These are phyloP conservation scores for Dicentrarchus labrax DNA, from an alignment of 2,113 vertebrate genomes.

Conservation along the genomic window DNA sequence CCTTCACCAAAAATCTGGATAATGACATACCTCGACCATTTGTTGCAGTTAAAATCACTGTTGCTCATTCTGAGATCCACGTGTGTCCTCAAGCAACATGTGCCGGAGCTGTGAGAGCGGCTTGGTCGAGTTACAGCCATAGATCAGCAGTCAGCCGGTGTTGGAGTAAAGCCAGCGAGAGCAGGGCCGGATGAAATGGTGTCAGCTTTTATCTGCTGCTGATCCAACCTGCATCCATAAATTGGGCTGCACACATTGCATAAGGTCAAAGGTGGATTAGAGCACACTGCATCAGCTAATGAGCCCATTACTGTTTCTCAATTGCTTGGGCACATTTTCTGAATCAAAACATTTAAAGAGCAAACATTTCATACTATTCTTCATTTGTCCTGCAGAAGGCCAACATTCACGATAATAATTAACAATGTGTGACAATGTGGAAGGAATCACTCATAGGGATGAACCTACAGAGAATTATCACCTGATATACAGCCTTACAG, in stretches of 20 bases:
- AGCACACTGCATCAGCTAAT: constrained; percentile 41
- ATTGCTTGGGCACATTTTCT: neutral
- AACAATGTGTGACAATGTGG: neutral
- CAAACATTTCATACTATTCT: neutral
- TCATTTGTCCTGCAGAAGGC: constrained; percentile 2
- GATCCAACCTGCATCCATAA: constrained; percentile 62
- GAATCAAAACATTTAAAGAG: neutral
- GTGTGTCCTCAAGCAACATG: constrained; percentile 77
- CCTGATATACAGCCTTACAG: neutral
- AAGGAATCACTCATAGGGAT: neutral
- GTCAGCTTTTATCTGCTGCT: constrained; percentile 70
- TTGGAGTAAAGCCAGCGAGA: constrained; percentile 57
- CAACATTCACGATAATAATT: too few relatives aligned
- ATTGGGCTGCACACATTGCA: constrained; percentile 35
- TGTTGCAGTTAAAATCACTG: constrained; percentile 83
- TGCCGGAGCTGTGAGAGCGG: constrained; percentile 59
- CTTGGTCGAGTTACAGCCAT: constrained; percentile 50
- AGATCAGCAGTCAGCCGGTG: constrained; percentile 52
- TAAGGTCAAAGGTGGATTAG: constrained; percentile 52
- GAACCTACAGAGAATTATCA: neutral
- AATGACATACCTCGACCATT: constrained; percentile 78
- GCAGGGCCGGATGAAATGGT: constrained; percentile 43
- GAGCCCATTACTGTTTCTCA: constrained; percentile 15
- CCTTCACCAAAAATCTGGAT: constrained; percentile 74
- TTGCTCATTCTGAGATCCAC: constrained; percentile 68